These are phyloP conservation scores for Gymnothorax javanicus DNA, from an alignment of 2,797 vertebrate species.

Conservation along the genomic window DNA sequence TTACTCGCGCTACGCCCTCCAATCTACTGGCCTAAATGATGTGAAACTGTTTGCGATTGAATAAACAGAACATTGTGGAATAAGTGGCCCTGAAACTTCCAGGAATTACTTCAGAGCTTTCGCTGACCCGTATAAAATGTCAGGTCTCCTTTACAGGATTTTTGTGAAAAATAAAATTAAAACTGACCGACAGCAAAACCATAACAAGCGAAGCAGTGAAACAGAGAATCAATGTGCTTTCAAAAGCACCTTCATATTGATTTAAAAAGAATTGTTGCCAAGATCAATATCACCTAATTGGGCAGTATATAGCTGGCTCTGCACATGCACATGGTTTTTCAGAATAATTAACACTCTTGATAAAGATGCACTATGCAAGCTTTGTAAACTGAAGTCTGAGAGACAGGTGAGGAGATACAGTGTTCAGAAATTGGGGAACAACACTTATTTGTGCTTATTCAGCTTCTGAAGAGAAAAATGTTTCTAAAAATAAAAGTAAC, in stretches of 20 bases:
- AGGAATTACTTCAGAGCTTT: not conserved
- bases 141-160: not conserved
- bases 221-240: not conserved
- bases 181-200: constrained; percentile 63
- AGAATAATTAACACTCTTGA: not conserved
- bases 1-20: not conserved
- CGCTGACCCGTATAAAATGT: not conserved
- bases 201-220: constrained; percentile 28
- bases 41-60: not conserved
- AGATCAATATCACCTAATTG: not conserved
- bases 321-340: not conserved
- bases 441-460: not conserved
- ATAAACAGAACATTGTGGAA: not conserved
- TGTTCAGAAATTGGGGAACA: not conserved
- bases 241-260: not conserved
- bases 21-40: not conserved
- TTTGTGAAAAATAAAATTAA: constrained; percentile 45
- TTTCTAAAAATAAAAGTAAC: not conserved
- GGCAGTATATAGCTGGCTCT: not conserved
- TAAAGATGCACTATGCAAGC: not conserved
- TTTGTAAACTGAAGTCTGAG: not conserved
- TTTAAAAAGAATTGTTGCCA: not conserved
- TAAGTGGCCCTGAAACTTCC: not conserved
- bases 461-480: not conserved
- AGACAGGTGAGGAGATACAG: not conserved